Conservation (phyloP, 2,113 vertebrate species). For the Crotalus viridis region DNA sequence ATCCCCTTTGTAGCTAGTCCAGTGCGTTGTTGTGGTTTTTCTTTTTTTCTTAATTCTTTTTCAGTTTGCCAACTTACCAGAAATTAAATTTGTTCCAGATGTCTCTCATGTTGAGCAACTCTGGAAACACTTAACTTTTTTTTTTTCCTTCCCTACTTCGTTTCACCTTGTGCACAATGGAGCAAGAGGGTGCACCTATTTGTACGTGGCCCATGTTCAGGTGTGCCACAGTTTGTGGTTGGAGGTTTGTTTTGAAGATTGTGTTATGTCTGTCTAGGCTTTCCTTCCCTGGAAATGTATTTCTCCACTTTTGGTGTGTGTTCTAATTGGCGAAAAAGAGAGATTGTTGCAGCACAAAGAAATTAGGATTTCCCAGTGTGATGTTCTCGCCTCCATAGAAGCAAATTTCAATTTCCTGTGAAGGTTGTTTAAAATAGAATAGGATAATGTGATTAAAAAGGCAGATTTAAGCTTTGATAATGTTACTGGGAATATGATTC, state of each 20-base stretch:
- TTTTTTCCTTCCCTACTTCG: rapidly evolving
- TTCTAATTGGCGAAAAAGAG: not conserved
- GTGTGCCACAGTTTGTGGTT: not conserved
- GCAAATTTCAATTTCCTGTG: not conserved
- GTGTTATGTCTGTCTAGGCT: not conserved
- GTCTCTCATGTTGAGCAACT: not conserved
- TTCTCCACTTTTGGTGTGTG: not conserved
- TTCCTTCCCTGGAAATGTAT: not conserved
- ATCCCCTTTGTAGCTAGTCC: not conserved
- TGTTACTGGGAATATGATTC: not conserved
- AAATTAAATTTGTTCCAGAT: not conserved
- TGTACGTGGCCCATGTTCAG: not conserved
- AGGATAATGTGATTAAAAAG: not conserved
- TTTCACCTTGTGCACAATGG: not conserved
- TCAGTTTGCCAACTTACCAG: not conserved
- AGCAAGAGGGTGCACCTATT: not conserved
- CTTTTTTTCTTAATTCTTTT: not conserved
- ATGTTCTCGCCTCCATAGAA: not conserved
- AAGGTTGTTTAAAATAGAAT: not conserved
- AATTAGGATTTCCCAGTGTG: not conserved
- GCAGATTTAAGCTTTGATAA: not conserved
- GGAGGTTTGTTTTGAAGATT: not conserved
- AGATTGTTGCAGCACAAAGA: not conserved
- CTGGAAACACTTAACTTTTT: not conserved
- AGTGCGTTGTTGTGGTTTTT: not conserved